These are phyloP conservation scores for Syrphus vitripennis DNA, from an alignment of 2,888 invertebrate species.

Conservation along the genomic window DNA sequence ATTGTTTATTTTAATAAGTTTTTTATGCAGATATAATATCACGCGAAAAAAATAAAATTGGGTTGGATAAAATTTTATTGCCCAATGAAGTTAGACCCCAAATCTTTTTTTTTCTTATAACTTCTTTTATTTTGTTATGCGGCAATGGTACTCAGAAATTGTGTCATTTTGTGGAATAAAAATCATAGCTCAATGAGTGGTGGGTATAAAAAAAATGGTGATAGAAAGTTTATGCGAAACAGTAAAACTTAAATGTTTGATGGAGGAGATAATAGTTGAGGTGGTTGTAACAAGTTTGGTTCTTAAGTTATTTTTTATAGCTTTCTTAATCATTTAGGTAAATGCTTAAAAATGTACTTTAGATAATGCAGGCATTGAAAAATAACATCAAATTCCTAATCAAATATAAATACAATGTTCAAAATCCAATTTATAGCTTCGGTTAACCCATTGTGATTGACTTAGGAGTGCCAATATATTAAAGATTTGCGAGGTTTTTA, in stretches of 20 bases:
- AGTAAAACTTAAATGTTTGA: slow-evolving; percentile 7
- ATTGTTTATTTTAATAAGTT: slow-evolving; percentile 4
- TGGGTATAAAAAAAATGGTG: neutral
- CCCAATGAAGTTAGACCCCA: neutral
- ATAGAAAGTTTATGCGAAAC: neutral
- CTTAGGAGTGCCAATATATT: no score
- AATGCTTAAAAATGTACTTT: no score
- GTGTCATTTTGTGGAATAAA: slow-evolving; percentile 6
- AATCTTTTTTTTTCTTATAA: neutral
- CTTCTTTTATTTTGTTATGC: neutral
- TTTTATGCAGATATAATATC: neutral
- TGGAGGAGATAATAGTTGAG: neutral
- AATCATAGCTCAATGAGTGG: neutral
- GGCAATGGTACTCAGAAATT: neutral
- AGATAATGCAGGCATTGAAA: no score
- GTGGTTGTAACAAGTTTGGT: neutral
- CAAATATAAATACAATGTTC: no score
- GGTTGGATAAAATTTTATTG: slow-evolving; percentile 5
- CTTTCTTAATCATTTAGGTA: no score
- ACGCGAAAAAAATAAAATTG: neutral
- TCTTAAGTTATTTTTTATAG: neutral
- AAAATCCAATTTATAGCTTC: no score
- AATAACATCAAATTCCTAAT: no score
- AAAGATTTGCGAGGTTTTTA: no score
- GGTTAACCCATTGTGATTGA: no score